A percentile compares a stretch with the other conserved stretches of the same genome.
phyloP scores from a whole-genome alignment of 2,113 vertebrate species.

The Atherinomorus stipes region DNA sequence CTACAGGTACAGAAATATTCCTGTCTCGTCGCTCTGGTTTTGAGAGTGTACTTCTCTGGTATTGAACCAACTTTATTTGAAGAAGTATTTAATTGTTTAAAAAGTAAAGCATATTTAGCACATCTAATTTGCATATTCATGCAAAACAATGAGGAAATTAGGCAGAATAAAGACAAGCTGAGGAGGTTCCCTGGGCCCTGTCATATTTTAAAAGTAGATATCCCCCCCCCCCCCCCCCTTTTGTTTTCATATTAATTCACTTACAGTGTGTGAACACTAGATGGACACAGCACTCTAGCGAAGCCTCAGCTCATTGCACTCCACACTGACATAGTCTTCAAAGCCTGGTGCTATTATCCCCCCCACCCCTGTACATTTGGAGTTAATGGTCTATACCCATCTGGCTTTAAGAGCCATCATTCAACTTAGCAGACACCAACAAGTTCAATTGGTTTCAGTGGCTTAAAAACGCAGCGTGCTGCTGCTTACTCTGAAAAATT shows the following conservation, averaged over 20 bases:
- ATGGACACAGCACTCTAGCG: conserved; percentile 64
- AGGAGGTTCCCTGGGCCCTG: background rate
- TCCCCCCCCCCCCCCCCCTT: too few species aligned
- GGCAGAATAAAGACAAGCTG: background rate
- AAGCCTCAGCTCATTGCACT: background rate
- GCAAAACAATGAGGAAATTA: background rate
- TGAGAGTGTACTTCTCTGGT: too few species aligned
- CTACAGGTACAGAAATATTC: too few species aligned
- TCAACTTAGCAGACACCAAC: conserved; percentile 60
- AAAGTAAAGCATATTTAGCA: too few species aligned
- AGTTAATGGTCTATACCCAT: conserved; percentile 70
- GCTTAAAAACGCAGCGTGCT: conserved; percentile 29
- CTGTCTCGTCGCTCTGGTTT: too few species aligned
- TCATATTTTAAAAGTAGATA: too few species aligned
- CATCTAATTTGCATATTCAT: background rate
- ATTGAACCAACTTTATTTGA: too few species aligned
- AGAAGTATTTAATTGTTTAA: too few species aligned
- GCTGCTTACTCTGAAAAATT: conserved; percentile 63
- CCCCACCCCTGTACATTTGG: conserved; percentile 23
- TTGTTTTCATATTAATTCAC: conserved; percentile 14
- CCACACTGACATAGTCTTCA: conserved; percentile 25
- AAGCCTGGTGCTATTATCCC: conserved; percentile 1
- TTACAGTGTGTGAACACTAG: conserved; percentile 70
- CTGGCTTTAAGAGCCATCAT: conserved; percentile 50
- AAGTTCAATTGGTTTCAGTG: conserved; percentile 52